Base-by-base conservation (phyloP, 2,888 invertebrate genomes). In the Morpho deidamia region DNA sequence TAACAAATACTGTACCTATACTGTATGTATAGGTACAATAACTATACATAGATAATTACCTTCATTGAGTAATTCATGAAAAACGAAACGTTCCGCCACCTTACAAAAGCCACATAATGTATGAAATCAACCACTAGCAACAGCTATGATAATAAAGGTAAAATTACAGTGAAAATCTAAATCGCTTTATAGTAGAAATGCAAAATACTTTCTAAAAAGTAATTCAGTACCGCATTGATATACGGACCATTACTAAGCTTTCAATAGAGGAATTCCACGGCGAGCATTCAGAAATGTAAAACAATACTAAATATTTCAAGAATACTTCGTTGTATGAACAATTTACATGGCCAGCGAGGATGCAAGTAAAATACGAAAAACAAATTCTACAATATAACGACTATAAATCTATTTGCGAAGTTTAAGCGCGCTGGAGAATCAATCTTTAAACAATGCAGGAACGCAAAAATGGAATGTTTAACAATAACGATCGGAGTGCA, bases 121-220 rank as follows among this genome's bases (percentile, higher is more conserved):
- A 9, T 32, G 38, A 23, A 32, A 38, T 39, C 39, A 39, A 39
- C 8, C 32, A 39, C 39, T 7, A 37, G 35, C 35, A 10, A 40
- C 11, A 8, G 38, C 37, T 44, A 32, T 34, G 14, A 11, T 41
- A 14, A 37, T 12, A 42, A 42, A 55, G 35, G 35, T 33, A 12
- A 37, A 40, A 44, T 51, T 41, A 44, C 8, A 47, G 35, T 34
- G 51, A 37, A 44, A 47, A 44, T 39, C 41, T 42, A 49, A 49
- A 49, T 49, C 41, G 49, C 42, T 42, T 49, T 35, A 49, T 49
- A 42, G 49, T 35, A 49, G 42, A 49, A 35, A 49, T 35, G 42
- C 35, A 69, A 70, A 76, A 72, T 67, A 72, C 72, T 78, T 77
- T 75, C 72, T 72, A 77, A 23, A 79, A 75, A 78, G 76, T 73